A percentile compares a stretch with the other conserved stretches of the same genome.
These are phyloP conservation scores for Macroteleia sp. DNA, from an alignment of 2,888 invertebrate genomes.

Conservation along the genomic window DNA sequence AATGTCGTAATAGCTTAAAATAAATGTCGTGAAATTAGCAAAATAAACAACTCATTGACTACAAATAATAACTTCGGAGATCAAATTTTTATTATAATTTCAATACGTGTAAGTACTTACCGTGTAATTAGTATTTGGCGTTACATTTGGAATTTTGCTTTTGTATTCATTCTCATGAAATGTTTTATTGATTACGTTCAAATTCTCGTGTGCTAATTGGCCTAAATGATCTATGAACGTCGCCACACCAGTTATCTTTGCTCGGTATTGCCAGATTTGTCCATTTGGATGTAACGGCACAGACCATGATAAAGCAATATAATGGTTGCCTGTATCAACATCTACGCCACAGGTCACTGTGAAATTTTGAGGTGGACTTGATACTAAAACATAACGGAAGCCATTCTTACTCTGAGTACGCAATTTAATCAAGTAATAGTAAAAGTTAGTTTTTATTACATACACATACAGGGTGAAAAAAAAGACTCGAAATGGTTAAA, in stretches of 20 bases:
- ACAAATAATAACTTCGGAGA: too few species aligned
- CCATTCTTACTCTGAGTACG: too few species aligned
- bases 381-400: too few species aligned
- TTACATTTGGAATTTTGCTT: conserved; percentile 86
- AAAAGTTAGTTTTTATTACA: too few species aligned
- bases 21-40: too few species aligned
- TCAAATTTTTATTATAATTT: too few species aligned
- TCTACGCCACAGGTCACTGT: conserved; percentile 88
- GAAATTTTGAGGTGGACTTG: conserved; percentile 90
- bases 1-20: too few species aligned
- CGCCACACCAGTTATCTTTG: conserved; percentile 85
- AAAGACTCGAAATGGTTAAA: too few species aligned
- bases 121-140: conserved; percentile 93
- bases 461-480: too few species aligned
- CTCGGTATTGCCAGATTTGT: conserved; percentile 90
- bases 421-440: too few species aligned
- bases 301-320: conserved; percentile 90
- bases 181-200: conserved; percentile 87
- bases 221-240: conserved; percentile 85
- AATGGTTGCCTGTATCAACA: conserved; percentile 86
- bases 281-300: conserved; percentile 90
- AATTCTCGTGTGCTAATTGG: conserved; percentile 84
- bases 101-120: conserved; percentile 82
- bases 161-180: conserved; percentile 84
- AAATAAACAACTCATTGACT: too few species aligned